phyloP scores from a whole-genome alignment of 1,140 invertebrate species.

The Bombus impatiens region DNA sequence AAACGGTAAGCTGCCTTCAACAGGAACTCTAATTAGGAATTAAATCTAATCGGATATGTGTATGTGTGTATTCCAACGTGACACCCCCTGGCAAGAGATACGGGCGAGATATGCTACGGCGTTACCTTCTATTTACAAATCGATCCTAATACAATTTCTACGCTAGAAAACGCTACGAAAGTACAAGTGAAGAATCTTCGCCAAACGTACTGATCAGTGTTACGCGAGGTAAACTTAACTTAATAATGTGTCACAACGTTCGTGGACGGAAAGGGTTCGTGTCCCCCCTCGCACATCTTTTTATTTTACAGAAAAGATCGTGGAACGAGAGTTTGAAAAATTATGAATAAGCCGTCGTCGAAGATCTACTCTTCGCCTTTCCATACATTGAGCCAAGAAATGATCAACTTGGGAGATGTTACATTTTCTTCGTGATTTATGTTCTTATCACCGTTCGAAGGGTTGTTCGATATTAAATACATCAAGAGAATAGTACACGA shows the following conservation, averaged over 20 bases:
- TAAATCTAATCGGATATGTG: constrained; percentile 59
- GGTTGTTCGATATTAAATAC: no score
- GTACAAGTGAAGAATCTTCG: constrained; percentile 40
- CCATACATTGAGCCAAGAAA: neutral
- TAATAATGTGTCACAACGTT: constrained; percentile 62
- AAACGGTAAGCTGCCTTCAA: constrained; percentile 45
- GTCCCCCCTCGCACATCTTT: constrained; percentile 19
- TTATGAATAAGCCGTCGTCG: neutral
- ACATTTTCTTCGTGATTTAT: no score
- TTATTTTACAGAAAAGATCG: neutral
- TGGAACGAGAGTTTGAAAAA: neutral
- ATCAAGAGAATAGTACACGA: no score
- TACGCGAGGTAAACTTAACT: constrained; percentile 54
- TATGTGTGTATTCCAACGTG: constrained; percentile 61
- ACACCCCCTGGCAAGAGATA: constrained; percentile 62
- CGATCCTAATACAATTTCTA: constrained; percentile 22
- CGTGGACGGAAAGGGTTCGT: constrained; percentile 61
- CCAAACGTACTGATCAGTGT: constrained; percentile 42
- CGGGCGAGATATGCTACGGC: constrained; percentile 48
- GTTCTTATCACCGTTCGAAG: no score
- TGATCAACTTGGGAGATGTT: no score
- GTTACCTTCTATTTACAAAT: constrained; percentile 53
- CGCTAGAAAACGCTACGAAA: constrained; percentile 17
- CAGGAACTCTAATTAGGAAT: constrained; percentile 71
- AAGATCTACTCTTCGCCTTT: neutral